Base-by-base conservation (phyloP, 2,113 vertebrate species). In the Cercopithecus mona region DNA sequence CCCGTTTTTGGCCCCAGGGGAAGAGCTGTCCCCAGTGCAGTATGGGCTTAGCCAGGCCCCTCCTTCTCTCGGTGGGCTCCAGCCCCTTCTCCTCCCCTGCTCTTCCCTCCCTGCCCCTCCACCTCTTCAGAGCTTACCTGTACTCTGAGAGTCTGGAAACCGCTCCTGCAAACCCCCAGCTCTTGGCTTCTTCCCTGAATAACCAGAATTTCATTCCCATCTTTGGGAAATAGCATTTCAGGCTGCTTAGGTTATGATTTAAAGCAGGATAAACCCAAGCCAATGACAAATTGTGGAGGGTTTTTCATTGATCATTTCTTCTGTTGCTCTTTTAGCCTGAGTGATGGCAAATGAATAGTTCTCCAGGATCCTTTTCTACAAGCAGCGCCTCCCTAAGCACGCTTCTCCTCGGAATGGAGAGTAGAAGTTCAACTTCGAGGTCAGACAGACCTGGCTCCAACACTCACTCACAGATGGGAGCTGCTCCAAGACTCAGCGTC, bases 331-430 rank as follows among this genome's bases (percentile, higher is more conserved):
- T 93, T 88, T 23, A 23, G 48, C 48, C 75, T 52, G 43, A 84
- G 20, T 57, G 50, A 66, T 80, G 86, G 43, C 73, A 75, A 72
- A 11, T 18, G 4, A 70, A 32, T 8, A 8, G 30, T n/a, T 72
- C 85, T 27, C 8, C 18, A 23, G 4, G 1, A 43, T 17, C n/a
- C 32, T 82, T 52, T 18, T 35, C 75, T 27, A 8, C 8, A 83
- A 38, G 32, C 32, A 14, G 6, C 1, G 1, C 32, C 35, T 61
- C 68, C 9, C 22, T 18, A 2, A 1, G 20, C 35, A 30, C 1
- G 1, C 52, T 45, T 1, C 64, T 30, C 59, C 57, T 75, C 22
- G 2, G 66, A 50, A 52, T 40, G 14, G 20, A 32, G 2, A 25
- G 10, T 10, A 18, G 64, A 50, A 6, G 3, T n/a, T 35, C 73